Percentiles rank a stretch among this genome's conserved stretches.
phyloP scores from a whole-genome alignment of 2,113 vertebrate species.

The Phalacrocorax aristotelis region DNA sequence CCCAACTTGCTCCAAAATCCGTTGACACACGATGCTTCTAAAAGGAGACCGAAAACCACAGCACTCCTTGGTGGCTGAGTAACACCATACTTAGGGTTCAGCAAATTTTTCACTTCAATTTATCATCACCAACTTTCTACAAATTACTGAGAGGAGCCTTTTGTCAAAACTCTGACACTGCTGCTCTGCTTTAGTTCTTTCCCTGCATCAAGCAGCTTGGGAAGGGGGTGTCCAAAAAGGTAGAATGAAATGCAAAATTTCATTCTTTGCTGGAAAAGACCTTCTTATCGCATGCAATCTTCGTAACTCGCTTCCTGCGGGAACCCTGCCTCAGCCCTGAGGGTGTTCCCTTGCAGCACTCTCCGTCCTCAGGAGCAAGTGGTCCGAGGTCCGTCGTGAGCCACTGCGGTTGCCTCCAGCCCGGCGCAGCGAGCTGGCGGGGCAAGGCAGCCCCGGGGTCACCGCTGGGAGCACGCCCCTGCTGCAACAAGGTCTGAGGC shows the following conservation, averaged over 20 bases:
- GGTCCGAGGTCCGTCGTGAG: background rate
- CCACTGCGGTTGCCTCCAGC: too few relatives aligned
- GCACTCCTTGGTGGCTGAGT: background rate
- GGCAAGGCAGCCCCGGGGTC: background rate
- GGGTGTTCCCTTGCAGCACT: too few relatives aligned
- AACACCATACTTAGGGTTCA: background rate
- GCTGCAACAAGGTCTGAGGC: background rate
- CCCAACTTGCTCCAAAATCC: background rate
- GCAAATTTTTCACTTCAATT: background rate
- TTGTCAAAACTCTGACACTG: background rate
- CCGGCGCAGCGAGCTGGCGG: background rate
- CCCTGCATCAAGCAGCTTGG: background rate
- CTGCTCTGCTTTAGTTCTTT: background rate
- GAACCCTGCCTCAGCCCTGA: background rate
- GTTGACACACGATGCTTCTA: background rate
- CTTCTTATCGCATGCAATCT: background rate
- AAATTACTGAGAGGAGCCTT: background rate
- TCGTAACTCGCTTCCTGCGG: background rate
- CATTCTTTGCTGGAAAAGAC: background rate
- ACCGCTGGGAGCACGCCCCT: accelerated
- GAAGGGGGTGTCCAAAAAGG: background rate
- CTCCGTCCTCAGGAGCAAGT: background rate
- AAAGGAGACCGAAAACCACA: background rate
- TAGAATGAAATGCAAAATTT: background rate
- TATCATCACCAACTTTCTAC: background rate